These are phyloP conservation scores for Microctenopoma lineatum DNA, from an alignment of 2,797 vertebrate species.

Conservation along the genomic window DNA sequence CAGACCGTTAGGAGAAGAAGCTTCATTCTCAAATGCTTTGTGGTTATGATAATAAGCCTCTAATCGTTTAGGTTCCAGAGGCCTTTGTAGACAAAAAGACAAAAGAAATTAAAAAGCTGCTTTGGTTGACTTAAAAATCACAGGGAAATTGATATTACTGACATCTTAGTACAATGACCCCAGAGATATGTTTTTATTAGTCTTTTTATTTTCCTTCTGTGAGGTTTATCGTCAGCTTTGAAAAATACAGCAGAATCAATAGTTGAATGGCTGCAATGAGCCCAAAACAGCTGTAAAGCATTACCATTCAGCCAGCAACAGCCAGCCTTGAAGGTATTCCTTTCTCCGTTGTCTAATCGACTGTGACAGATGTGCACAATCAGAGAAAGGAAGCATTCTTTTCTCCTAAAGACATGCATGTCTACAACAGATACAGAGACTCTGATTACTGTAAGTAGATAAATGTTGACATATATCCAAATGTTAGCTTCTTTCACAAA, in stretches of 20 bases:
- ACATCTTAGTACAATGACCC: slow-evolving; percentile 5
- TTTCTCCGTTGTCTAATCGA: slow-evolving; percentile 73
- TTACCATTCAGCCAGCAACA: slow-evolving; percentile 57
- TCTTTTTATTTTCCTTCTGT: slow-evolving; percentile 24
- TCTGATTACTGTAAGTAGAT: slow-evolving; percentile 12
- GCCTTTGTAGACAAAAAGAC: background rate
- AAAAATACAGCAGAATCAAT: slow-evolving; percentile 60
- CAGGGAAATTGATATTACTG: slow-evolving; percentile 1
- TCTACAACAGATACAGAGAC: slow-evolving; percentile 35
- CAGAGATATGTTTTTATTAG: slow-evolving; percentile 18
- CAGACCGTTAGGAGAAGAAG: slow-evolving; percentile 21
- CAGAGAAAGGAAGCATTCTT: slow-evolving; percentile 72
- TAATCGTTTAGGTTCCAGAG: background rate
- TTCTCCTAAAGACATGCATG: slow-evolving; percentile 58
- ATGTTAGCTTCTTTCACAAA: background rate
- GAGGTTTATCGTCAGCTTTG: slow-evolving; percentile 38
- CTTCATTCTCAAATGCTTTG: slow-evolving; percentile 20
- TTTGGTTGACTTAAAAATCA: slow-evolving; percentile 19
- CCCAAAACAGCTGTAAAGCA: slow-evolving; percentile 78
- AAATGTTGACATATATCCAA: slow-evolving; percentile 47
- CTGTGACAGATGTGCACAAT: slow-evolving; percentile 78
- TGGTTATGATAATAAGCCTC: slow-evolving; percentile 12
- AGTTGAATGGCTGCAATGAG: slow-evolving; percentile 53
- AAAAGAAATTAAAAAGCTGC: no score
- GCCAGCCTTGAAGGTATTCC: slow-evolving; percentile 62